These are phyloP conservation scores for Lithophane semibrunnea DNA, from an alignment of 2,888 invertebrate species.

Conservation along the genomic window DNA sequence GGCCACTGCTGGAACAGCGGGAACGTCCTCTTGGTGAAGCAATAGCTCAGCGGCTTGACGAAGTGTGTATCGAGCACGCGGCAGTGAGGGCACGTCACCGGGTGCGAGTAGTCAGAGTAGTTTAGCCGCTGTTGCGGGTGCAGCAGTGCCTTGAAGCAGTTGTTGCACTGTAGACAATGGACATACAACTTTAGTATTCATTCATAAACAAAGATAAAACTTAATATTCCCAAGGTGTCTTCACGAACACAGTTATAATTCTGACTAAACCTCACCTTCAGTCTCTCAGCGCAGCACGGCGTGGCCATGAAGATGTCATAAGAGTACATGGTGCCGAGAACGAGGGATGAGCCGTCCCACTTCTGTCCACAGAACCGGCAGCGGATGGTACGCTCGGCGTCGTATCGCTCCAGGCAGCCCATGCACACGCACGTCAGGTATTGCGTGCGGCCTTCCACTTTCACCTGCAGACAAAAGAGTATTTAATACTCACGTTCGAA, in stretches of 20 bases:
- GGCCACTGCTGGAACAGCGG: constrained; percentile 95
- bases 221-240: background rate
- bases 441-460: constrained; percentile 96
- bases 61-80: constrained; percentile 97
- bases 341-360: constrained; percentile 98
- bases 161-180: constrained; percentile 94
- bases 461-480: constrained; percentile 86
- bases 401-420: constrained; percentile 96
- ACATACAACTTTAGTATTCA: constrained; percentile 29
- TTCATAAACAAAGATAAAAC: background rate
- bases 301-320: constrained; percentile 99
- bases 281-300: constrained; percentile 98
- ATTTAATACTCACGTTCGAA: background rate
- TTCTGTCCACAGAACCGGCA: constrained; percentile 96
- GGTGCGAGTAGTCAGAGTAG: constrained; percentile 98
- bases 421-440: constrained; percentile 98
- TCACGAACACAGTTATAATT: too few species aligned
- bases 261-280: constrained; percentile 92
- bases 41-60: constrained; percentile 96
- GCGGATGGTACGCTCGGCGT: constrained; percentile 93
- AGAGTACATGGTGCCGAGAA: constrained; percentile 99
- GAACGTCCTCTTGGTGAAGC: constrained; percentile 94
- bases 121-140: constrained; percentile 96
- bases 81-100: constrained; percentile 97
- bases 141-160: constrained; percentile 96